A percentile compares a stretch with the other conserved stretches of the same genome.
phyloP scores from a whole-genome alignment of 2,113 vertebrate genomes.

The Origma solitaria region DNA sequence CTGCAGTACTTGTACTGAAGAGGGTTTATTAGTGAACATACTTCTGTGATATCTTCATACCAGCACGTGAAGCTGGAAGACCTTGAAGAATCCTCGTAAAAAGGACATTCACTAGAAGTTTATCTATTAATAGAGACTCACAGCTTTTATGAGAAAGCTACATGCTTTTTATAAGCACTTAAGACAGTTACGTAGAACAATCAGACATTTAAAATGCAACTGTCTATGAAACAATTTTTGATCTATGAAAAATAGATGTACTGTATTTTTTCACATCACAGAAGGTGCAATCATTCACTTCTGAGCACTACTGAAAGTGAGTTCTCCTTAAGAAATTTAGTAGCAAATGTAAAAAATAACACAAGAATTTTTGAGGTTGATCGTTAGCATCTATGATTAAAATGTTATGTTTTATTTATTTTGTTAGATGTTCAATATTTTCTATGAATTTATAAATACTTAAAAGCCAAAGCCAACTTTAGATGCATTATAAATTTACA shows the following conservation, averaged over 20 bases:
- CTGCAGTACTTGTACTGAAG: slow-evolving; percentile 32
- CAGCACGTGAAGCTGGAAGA: slow-evolving; percentile 45
- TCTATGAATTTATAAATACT: slow-evolving; percentile 86
- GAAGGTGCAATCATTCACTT: slow-evolving; percentile 65
- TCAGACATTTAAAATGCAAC: slow-evolving; percentile 57
- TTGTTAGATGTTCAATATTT: slow-evolving; percentile 89
- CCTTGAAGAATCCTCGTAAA: slow-evolving; percentile 26
- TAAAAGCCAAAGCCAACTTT: slow-evolving; percentile 91
- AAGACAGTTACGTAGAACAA: slow-evolving; percentile 41
- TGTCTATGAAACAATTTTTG: slow-evolving; percentile 69
- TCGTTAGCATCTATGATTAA: slow-evolving; percentile 83
- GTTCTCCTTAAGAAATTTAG: slow-evolving; percentile 70
- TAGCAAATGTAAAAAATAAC: slow-evolving; percentile 69
- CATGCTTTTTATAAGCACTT: slow-evolving; percentile 59
- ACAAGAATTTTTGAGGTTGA: slow-evolving; percentile 76
- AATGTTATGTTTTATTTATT: slow-evolving; percentile 86
- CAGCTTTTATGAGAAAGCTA: slow-evolving; percentile 42
- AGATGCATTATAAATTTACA: slow-evolving; percentile 79
- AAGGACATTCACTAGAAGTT: slow-evolving; percentile 47
- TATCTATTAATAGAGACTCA: slow-evolving; percentile 32
- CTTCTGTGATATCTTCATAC: neutral
- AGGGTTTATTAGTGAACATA: slow-evolving; percentile 1
- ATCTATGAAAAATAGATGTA: slow-evolving; percentile 69
- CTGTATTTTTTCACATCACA: slow-evolving; percentile 63
- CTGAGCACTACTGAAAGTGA: slow-evolving; percentile 74